Conservation (phyloP, 1,140 invertebrate genomes). For the Rhagoletis zephyria region DNA sequence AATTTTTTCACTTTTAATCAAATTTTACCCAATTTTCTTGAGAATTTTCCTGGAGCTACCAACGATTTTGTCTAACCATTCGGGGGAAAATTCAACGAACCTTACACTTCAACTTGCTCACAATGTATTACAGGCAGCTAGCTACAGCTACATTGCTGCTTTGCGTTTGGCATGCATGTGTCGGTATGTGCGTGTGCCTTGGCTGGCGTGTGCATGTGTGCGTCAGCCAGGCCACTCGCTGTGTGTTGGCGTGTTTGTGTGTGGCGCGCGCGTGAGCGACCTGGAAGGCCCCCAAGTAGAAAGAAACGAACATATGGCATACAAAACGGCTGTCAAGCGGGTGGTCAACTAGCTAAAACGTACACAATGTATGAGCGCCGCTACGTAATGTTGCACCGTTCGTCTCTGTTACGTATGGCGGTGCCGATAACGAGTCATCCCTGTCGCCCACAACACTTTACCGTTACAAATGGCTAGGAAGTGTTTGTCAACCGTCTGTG, state of each 20-base stretch:
- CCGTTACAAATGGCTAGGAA: neutral
- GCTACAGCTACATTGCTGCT: slow-evolving; percentile 42
- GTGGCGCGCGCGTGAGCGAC: neutral
- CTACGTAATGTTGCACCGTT: neutral
- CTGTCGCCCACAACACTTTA: neutral
- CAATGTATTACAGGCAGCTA: slow-evolving; percentile 54
- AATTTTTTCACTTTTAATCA: slow-evolving; percentile 48
- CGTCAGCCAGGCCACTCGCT: neutral
- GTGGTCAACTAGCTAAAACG: slow-evolving; percentile 11
- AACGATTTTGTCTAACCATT: slow-evolving; percentile 60
- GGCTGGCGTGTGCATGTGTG: slow-evolving; percentile 38
- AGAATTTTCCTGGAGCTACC: slow-evolving; percentile 57
- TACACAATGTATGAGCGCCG: slow-evolving; percentile 2
- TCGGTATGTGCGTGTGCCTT: slow-evolving; percentile 24
- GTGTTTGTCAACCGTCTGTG: slow-evolving; percentile 1
- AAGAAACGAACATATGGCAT: slow-evolving; percentile 21
- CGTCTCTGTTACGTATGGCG: slow-evolving; percentile 3
- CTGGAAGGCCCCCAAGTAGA: slow-evolving; percentile 31
- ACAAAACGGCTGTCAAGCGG: neutral
- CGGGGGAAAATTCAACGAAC: slow-evolving; percentile 60
- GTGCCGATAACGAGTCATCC: neutral
- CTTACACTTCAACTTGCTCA: slow-evolving; percentile 57
- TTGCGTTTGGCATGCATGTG: neutral
- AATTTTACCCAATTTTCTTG: slow-evolving; percentile 57
- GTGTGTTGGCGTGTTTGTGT: slow-evolving; percentile 35